Percentiles rank a stretch among this genome's conserved stretches.
phyloP scores from a whole-genome alignment of 2,797 vertebrate species.

The Tadarida brasiliensis region DNA sequence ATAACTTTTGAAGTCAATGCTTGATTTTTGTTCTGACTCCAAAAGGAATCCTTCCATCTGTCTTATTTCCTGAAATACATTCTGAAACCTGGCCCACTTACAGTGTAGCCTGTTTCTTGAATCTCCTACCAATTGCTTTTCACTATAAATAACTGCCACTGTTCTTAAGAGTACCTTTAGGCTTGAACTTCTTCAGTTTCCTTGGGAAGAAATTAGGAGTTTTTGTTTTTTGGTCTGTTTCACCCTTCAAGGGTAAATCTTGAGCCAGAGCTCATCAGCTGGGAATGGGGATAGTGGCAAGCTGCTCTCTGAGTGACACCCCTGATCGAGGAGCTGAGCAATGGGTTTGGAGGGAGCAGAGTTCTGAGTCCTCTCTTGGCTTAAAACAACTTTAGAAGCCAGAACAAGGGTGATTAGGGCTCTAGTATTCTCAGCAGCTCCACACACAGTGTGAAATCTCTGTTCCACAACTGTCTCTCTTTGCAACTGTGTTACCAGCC shows the following conservation, averaged over 20 bases:
- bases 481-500: neutral
- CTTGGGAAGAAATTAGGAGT: neutral
- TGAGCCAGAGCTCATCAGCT: neutral
- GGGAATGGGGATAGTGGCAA: neutral
- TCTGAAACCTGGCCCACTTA: neutral
- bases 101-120: neutral
- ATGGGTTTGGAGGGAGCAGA: neutral
- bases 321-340: neutral
- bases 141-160: neutral
- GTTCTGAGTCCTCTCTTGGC: neutral
- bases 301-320: neutral
- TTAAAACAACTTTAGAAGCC: neutral
- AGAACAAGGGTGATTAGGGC: neutral
- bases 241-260: neutral
- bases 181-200: neutral
- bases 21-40: neutral
- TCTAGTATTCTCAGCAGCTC: neutral
- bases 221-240: neutral
- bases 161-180: neutral
- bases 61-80: neutral
- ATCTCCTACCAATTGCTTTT: neutral
- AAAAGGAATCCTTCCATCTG: neutral
- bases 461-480: neutral
- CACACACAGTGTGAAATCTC: neutral
- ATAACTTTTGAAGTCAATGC: neutral